Conservation (phyloP, 1,140 invertebrate species). For the Drosophila subobscura region DNA sequence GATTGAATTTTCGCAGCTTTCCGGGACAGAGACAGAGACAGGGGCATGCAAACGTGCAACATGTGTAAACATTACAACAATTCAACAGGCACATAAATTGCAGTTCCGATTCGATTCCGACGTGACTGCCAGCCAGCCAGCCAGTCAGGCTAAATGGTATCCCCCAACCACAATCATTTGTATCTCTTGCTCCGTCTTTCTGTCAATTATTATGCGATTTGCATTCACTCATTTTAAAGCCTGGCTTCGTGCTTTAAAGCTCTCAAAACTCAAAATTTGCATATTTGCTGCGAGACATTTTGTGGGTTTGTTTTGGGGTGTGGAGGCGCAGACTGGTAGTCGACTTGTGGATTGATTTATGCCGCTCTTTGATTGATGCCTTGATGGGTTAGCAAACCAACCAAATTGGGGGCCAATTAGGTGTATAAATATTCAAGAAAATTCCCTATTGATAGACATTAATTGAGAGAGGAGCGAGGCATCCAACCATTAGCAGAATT, state of each 20-base stretch:
- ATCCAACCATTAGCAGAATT: conserved; percentile 45
- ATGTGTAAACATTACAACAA: conserved; percentile 36
- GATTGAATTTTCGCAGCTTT: conserved; percentile 60
- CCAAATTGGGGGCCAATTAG: conserved; percentile 57
- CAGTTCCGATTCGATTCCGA: conserved; percentile 47
- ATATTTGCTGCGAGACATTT: conserved; percentile 22
- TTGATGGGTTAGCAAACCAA: conserved; percentile 25
- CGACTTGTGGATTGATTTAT: conserved; percentile 53
- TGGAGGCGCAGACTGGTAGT: conserved; percentile 32
- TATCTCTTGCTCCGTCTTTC: conserved; percentile 6
- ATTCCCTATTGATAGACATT: conserved; percentile 43
- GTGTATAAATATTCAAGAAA: conserved; percentile 52
- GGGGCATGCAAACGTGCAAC: conserved; percentile 20
- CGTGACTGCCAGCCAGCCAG: conserved; percentile 39
- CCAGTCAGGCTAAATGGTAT: conserved; percentile 12
- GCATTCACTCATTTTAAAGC: conserved; percentile 66
- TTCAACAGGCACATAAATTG: conserved; percentile 44
- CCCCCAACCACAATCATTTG: conserved; percentile 36
- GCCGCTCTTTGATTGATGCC: conserved; percentile 60
- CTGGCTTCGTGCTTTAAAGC: conserved; percentile 32
- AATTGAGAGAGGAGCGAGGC: conserved; percentile 43
- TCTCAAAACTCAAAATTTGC: conserved; percentile 38
- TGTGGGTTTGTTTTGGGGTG: conserved; percentile 4
- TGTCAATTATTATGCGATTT: conserved; percentile 66
- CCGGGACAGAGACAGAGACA: conserved; percentile 24